phyloP scores from a whole-genome alignment of 2,113 vertebrate species.

The Menidia beryllina region DNA sequence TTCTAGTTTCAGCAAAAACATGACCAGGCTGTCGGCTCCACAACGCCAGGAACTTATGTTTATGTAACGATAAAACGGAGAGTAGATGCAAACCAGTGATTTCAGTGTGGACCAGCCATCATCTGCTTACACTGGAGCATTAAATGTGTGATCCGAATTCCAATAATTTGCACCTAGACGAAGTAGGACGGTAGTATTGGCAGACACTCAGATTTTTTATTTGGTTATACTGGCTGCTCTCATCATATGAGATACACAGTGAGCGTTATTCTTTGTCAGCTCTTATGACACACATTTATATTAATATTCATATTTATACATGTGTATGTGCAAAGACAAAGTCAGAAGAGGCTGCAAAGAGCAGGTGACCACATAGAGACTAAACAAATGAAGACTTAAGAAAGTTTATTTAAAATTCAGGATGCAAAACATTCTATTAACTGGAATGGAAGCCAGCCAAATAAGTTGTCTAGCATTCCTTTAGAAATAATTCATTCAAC shows the following conservation, averaged over 20 bases:
- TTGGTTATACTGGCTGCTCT: too few relatives aligned
- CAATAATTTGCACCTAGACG: conserved; percentile 7
- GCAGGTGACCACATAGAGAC: too few relatives aligned
- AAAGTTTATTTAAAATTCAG: conserved; percentile 15
- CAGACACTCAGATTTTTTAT: not conserved
- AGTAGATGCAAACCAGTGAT: conserved; percentile 4
- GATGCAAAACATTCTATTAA: conserved; percentile 32
- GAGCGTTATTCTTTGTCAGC: too few relatives aligned
- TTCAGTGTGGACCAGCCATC: conserved; percentile 31
- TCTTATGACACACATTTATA: too few relatives aligned
- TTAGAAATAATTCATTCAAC: conserved; percentile 28
- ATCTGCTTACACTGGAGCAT: conserved; percentile 6
- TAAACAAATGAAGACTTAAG: not conserved
- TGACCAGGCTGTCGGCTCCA: conserved; percentile 15
- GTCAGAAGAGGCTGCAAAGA: not conserved
- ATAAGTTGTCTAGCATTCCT: conserved; percentile 2
- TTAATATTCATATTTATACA: too few relatives aligned
- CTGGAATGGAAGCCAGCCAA: conserved; percentile 33
- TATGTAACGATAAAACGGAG: conserved; percentile 33
- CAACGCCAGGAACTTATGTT: conserved; percentile 33
- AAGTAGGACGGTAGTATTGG: conserved; percentile 18
- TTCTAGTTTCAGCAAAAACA: conserved; percentile 23
- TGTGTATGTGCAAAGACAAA: too few relatives aligned
- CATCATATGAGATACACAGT: not conserved
- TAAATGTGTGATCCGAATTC: conserved; percentile 23